Evolutionary conservation across 2,113 vertebrate genomes (phyloP).

Genomic region (Cichladusa arquata): DNA sequence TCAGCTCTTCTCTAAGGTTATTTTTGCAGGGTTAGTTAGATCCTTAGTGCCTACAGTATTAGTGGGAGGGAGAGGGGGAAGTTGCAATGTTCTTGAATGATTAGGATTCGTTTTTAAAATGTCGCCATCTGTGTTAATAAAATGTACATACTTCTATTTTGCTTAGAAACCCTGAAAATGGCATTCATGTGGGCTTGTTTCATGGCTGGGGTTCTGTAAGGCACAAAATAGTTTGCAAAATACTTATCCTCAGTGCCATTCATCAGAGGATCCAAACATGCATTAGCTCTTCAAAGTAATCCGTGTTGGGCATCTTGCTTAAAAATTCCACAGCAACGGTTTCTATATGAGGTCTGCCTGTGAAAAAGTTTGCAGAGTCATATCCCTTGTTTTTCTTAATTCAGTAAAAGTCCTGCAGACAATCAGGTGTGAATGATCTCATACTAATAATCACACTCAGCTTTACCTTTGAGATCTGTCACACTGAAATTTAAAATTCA

Average conservation of each 20-base stretch:
- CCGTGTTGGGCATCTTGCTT: not conserved
- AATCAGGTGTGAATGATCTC: not conserved
- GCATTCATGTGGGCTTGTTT: not conserved
- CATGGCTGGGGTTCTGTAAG: not conserved
- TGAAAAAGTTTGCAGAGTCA: not conserved
- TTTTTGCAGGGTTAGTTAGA: not conserved
- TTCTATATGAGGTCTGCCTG: not conserved
- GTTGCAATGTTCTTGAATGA: not conserved
- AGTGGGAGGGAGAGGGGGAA: not conserved
- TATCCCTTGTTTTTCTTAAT: not conserved
- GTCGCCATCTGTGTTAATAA: not conserved
- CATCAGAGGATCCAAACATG: rapidly evolving
- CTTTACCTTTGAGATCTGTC: not conserved
- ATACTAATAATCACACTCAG: not conserved
- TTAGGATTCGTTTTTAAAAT: not conserved
- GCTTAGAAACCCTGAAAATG: not conserved
- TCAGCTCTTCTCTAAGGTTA: not conserved
- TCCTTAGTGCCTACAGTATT: not conserved
- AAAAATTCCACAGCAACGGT: not conserved
- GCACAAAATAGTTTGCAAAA: not conserved
- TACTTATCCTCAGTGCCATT: not conserved
- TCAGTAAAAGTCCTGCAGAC: not conserved
- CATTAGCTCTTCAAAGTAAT: not conserved
- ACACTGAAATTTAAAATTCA: not conserved
- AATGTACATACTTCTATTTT: not conserved